phyloP scores from a whole-genome alignment of 1,140 invertebrate genomes.

The Ceratina australensis region DNA sequence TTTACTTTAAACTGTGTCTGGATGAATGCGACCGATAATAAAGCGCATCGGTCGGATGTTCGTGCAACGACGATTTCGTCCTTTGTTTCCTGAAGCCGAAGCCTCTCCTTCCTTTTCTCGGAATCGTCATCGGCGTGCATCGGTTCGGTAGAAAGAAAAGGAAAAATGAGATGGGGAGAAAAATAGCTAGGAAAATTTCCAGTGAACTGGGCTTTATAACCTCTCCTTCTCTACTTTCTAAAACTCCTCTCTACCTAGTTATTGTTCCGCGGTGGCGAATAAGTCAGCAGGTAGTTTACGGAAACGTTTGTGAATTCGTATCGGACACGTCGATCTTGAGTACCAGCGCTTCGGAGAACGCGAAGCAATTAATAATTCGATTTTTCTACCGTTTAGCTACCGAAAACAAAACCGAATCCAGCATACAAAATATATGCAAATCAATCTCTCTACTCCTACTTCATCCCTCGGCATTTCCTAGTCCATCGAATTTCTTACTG shows the following conservation, averaged over 20 bases:
- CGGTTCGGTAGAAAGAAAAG: neutral
- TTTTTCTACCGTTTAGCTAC: neutral
- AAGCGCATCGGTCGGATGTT: constrained; percentile 6
- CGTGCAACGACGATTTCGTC: constrained; percentile 24
- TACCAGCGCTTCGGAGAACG: neutral
- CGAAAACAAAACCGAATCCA: neutral
- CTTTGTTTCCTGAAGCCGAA: constrained; percentile 17
- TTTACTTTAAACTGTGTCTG: constrained; percentile 26
- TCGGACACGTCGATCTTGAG: neutral
- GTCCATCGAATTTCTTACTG: no score
- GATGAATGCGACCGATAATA: constrained; percentile 29
- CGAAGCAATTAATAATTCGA: neutral
- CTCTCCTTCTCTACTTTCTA: no score
- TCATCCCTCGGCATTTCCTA: no score
- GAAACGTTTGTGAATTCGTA: neutral
- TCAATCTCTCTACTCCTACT: no score
- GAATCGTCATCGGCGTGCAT: constrained; percentile 26
- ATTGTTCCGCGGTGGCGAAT: neutral
- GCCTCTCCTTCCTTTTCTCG: constrained; percentile 12
- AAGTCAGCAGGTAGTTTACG: neutral
- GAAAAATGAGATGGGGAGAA: neutral
- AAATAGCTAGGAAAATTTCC: neutral
- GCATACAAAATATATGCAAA: neutral
- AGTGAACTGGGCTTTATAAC: neutral
- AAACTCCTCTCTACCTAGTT: no score